phyloP scores from a whole-genome alignment of 2,797 vertebrate genomes.

The Neomorphus geoffroyi region DNA sequence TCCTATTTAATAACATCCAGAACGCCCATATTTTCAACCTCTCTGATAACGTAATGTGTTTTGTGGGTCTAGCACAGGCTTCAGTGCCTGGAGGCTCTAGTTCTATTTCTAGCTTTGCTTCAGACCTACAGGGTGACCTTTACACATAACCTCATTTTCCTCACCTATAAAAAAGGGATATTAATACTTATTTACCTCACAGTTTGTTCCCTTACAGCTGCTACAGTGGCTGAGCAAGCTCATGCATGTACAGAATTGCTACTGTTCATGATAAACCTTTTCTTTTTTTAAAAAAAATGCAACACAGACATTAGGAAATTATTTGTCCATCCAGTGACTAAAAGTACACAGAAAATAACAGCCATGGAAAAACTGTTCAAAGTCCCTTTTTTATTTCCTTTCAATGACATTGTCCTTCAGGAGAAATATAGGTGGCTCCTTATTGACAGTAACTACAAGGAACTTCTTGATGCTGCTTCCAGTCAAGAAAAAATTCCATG shows the following conservation, averaged over 20 bases:
- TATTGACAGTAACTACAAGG: neutral
- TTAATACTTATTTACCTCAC: slow-evolving; percentile 64
- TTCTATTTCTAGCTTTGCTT: slow-evolving; percentile 60
- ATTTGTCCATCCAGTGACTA: neutral
- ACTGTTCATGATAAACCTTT: slow-evolving; percentile 1
- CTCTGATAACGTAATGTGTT: neutral
- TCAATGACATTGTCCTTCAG: neutral
- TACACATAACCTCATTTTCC: slow-evolving; percentile 43
- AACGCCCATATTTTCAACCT: neutral
- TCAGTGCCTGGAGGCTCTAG: slow-evolving; percentile 43
- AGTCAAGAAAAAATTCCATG: neutral
- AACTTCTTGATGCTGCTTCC: neutral
- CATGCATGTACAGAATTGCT: slow-evolving; percentile 30
- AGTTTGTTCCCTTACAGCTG: slow-evolving; percentile 63
- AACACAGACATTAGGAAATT: neutral
- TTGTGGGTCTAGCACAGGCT: slow-evolving; percentile 16
- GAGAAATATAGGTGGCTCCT: neutral
- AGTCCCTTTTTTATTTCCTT: neutral
- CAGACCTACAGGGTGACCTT: slow-evolving; percentile 51
- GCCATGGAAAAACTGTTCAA: neutral
- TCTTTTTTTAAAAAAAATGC: neutral
- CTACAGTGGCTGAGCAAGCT: slow-evolving; percentile 40
- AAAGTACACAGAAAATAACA: neutral
- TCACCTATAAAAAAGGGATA: slow-evolving; percentile 48
- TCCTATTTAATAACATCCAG: neutral